Evolutionary conservation across 2,888 invertebrate species (phyloP).

Genomic region (Acleris emargana): DNA sequence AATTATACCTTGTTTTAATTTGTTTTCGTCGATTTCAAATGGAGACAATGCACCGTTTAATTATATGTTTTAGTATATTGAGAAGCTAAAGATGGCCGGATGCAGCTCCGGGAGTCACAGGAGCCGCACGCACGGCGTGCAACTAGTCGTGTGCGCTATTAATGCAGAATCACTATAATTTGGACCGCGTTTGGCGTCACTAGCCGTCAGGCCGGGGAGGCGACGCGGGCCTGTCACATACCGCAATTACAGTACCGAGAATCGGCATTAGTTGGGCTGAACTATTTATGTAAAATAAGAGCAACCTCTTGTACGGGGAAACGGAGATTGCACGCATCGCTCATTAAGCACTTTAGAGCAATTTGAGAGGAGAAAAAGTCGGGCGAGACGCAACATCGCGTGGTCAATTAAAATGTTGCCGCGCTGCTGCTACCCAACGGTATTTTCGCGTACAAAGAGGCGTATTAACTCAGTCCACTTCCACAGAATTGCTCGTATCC

Average conservation of each 20-base stretch:
- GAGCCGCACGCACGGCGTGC: slow-evolving; percentile 60
- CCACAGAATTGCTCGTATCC: slow-evolving; percentile 72
- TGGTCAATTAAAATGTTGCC: slow-evolving; percentile 82
- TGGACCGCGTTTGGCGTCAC: slow-evolving; percentile 68
- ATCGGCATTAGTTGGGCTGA: slow-evolving; percentile 81
- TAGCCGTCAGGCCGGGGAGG: slow-evolving; percentile 70
- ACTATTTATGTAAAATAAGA: slow-evolving; percentile 84
- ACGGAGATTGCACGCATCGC: slow-evolving; percentile 82
- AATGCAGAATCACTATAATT: slow-evolving; percentile 81
- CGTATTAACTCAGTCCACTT: slow-evolving; percentile 61
- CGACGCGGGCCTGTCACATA: slow-evolving; percentile 83
- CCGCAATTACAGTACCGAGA: slow-evolving; percentile 81
- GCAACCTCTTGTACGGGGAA: slow-evolving; percentile 79
- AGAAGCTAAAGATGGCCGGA: slow-evolving; percentile 37
- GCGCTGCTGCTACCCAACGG: slow-evolving; percentile 66
- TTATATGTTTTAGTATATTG: neutral
- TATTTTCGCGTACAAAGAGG: slow-evolving; percentile 54
- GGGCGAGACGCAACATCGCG: slow-evolving; percentile 78
- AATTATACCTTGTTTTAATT: too few species aligned
- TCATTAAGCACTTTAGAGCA: slow-evolving; percentile 84
- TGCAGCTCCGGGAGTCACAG: slow-evolving; percentile 65
- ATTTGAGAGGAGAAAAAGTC: slow-evolving; percentile 82
- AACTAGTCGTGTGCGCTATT: slow-evolving; percentile 70
- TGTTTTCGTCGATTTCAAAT: too few species aligned
- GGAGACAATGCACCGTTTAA: neutral